phyloP scores from a whole-genome alignment of 2,888 invertebrate genomes.

The Myopa testacea region DNA sequence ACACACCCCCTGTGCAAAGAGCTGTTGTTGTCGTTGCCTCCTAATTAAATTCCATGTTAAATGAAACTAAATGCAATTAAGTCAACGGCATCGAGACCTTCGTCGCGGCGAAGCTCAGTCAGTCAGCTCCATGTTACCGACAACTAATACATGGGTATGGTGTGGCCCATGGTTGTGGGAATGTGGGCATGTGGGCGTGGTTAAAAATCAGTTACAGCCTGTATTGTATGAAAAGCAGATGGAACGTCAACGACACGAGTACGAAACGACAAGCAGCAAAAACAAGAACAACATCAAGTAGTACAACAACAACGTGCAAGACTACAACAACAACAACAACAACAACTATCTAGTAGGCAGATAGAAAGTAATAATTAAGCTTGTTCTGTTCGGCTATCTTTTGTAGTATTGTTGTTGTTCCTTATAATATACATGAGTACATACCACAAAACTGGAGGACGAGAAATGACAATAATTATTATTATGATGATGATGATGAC shows the following conservation, averaged over 20 bases:
- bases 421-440: background rate
- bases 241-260: background rate
- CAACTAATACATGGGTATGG: background rate
- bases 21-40: slow-evolving; percentile 46
- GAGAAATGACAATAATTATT: background rate
- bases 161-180: background rate
- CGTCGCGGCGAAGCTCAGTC: background rate
- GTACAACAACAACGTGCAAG: background rate
- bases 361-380: slow-evolving; percentile 25
- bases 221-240: background rate
- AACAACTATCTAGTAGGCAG: background rate
- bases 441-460: background rate
- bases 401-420: slow-evolving; percentile 1
- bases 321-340: slow-evolving; percentile 5
- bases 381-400: slow-evolving; percentile 2
- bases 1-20: background rate
- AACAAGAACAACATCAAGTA: slow-evolving; percentile 16
- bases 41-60: slow-evolving; percentile 64
- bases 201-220: background rate
- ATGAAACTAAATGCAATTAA: slow-evolving; percentile 64
- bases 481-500: background rate
- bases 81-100: slow-evolving; percentile 39
- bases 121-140: background rate
- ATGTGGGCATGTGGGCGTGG: slow-evolving; percentile 17
- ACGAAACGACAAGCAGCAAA: slow-evolving; percentile 5